A percentile compares a stretch with the other conserved stretches of the same genome.
Evolutionary conservation across 2,113 vertebrate species (phyloP).

Genomic region (Diphyllodes magnificus): DNA sequence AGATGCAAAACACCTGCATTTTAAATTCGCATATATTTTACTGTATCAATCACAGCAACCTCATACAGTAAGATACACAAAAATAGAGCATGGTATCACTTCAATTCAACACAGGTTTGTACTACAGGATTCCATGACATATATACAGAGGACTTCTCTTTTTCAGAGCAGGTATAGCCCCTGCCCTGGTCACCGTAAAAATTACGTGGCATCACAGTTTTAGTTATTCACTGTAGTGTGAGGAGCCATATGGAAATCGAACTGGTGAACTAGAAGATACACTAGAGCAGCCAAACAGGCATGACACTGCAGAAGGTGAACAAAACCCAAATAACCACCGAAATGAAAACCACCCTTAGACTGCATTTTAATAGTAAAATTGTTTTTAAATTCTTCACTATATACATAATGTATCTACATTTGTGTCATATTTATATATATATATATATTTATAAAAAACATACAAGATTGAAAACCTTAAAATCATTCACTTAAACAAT

Average conservation of each 20-base stretch:
- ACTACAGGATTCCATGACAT: conserved; percentile 56
- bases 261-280: conserved; percentile 52
- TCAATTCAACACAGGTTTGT: conserved; percentile 61
- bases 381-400: conserved; percentile 55
- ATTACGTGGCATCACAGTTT: conserved; percentile 73
- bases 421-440: conserved; percentile 54
- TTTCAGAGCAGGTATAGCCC: conserved; percentile 4
- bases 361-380: conserved; percentile 47
- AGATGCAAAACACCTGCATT: conserved; percentile 73
- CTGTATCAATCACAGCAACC: conserved; percentile 71
- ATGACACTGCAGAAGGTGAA: conserved; percentile 16
- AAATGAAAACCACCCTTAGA: conserved; percentile 25
- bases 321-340: neutral
- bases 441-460: conserved; percentile 54
- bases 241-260: conserved; percentile 53
- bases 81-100: conserved; percentile 61
- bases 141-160: conserved; percentile 45
- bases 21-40: conserved; percentile 75
- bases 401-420: conserved; percentile 68
- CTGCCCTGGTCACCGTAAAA: conserved; percentile 50
- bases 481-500: conserved; percentile 57
- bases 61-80: conserved; percentile 72
- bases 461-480: conserved; percentile 67
- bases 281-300: conserved; percentile 60
- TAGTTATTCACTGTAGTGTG: conserved; percentile 59